Evolutionary conservation across 2,888 invertebrate species (phyloP).

Genomic region (Drosophila kanekoi): DNA sequence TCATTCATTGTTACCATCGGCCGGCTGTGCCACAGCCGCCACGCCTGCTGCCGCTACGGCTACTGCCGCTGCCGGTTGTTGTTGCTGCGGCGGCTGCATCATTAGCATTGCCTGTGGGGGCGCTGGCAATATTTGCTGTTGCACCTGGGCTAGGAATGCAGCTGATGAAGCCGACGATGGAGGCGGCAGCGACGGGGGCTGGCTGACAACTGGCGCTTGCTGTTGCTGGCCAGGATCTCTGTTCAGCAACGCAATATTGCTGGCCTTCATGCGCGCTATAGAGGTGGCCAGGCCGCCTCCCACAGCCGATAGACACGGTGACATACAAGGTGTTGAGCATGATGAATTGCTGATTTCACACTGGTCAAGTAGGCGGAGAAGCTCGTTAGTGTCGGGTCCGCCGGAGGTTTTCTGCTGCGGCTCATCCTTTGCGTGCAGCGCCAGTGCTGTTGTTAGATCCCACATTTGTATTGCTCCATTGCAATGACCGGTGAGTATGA

Average conservation of each 20-base stretch:
- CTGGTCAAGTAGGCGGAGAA: conserved; percentile 95
- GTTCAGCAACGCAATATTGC: conserved; percentile 88
- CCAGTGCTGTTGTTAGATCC: conserved; percentile 98
- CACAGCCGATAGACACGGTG: conserved; percentile 88
- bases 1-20: conserved; percentile 78
- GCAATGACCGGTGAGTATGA: conserved; percentile 96
- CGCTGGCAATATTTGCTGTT: conserved; percentile 37
- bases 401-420: conserved; percentile 88
- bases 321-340: conserved; percentile 90
- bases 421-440: conserved; percentile 91
- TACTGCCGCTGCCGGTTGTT: conserved; percentile 22
- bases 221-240: conserved; percentile 53
- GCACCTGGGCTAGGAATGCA: conserved; percentile 48
- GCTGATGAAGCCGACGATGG: conserved; percentile 24
- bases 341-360: conserved; percentile 95
- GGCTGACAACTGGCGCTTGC: conserved; percentile 12
- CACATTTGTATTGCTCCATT: conserved; percentile 98
- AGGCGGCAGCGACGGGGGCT: conserved; percentile 36
- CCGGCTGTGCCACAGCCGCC: conserved; percentile 21
- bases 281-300: conserved; percentile 83
- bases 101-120: conserved; percentile 27
- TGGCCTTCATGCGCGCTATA: conserved; percentile 86
- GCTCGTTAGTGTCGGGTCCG: conserved; percentile 96
- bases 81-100: conserved; percentile 20
- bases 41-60: conserved; percentile 4